These are phyloP conservation scores for Gymnocheta viridis DNA, from an alignment of 2,888 invertebrate genomes.

Conservation along the genomic window DNA sequence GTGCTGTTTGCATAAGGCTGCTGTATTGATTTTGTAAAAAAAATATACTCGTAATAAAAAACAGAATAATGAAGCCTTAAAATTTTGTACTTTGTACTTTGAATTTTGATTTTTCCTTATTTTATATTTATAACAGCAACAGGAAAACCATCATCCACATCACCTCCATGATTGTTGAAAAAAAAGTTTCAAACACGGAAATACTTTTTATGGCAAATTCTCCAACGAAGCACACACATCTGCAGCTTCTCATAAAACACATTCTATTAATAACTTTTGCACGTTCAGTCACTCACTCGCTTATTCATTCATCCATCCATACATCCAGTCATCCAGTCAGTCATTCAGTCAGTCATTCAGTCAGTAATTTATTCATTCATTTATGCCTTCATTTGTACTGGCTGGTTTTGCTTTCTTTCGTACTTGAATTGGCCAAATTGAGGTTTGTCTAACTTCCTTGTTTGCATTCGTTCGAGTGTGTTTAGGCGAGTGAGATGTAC, in stretches of 20 bases:
- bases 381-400: slow-evolving; percentile 3
- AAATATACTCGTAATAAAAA: too few species aligned
- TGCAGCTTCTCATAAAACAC: slow-evolving; percentile 41
- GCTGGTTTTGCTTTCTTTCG: neutral
- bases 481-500: neutral
- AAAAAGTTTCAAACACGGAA: slow-evolving; percentile 25
- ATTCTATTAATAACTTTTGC: slow-evolving; percentile 49
- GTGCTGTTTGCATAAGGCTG: too few species aligned
- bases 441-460: neutral
- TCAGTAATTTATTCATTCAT: neutral
- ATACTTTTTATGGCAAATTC: slow-evolving; percentile 18
- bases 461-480: neutral
- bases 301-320: too few species aligned
- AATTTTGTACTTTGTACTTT: too few species aligned
- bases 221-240: slow-evolving; percentile 6
- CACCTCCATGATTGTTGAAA: neutral
- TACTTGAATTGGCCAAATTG: neutral
- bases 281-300: neutral
- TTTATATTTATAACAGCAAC: neutral
- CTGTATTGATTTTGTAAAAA: too few species aligned
- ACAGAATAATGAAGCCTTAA: too few species aligned
- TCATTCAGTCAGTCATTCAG: neutral
- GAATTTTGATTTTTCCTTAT: too few species aligned
- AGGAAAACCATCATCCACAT: neutral
- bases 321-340: too few species aligned